Percentiles rank a stretch among this genome's conserved stretches.
Evolutionary conservation across 2,113 vertebrate genomes (phyloP).

Genomic region (Centropristis striata): DNA sequence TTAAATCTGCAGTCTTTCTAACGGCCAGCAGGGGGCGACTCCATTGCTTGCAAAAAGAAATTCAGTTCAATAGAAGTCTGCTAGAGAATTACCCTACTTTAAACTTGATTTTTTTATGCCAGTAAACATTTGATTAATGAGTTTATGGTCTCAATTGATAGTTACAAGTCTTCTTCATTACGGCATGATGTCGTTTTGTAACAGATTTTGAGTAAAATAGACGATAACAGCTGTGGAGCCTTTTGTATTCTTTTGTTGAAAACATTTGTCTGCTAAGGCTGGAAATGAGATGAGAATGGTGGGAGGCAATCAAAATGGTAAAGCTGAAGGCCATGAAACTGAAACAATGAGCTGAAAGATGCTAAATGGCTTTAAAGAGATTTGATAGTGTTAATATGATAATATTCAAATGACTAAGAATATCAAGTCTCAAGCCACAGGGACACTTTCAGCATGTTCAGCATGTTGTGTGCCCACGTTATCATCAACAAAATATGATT

Average conservation of each 20-base stretch:
- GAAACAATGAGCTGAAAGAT: not conserved
- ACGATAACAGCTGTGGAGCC: not conserved
- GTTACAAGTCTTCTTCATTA: too few relatives aligned
- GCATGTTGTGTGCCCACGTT: not conserved
- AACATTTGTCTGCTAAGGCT: not conserved
- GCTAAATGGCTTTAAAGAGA: not conserved
- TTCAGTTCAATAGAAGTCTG: too few relatives aligned
- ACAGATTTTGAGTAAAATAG: not conserved
- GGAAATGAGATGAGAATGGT: not conserved
- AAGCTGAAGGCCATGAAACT: not conserved
- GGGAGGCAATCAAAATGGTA: not conserved
- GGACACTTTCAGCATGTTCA: not conserved
- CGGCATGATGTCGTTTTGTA: too few relatives aligned
- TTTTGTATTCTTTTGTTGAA: too few relatives aligned
- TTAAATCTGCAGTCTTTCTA: too few relatives aligned
- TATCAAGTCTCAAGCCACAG: not conserved
- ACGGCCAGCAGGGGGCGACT: too few relatives aligned
- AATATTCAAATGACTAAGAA: not conserved
- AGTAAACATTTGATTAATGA: too few relatives aligned
- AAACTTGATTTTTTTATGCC: too few relatives aligned
- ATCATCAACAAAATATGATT: constrained; percentile 6
- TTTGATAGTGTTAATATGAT: not conserved
- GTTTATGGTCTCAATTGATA: too few relatives aligned
- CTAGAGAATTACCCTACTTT: too few relatives aligned
- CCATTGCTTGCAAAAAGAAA: too few relatives aligned